Base-by-base conservation (phyloP, 2,888 invertebrate species). In the Ichneumoninae sp. region DNA sequence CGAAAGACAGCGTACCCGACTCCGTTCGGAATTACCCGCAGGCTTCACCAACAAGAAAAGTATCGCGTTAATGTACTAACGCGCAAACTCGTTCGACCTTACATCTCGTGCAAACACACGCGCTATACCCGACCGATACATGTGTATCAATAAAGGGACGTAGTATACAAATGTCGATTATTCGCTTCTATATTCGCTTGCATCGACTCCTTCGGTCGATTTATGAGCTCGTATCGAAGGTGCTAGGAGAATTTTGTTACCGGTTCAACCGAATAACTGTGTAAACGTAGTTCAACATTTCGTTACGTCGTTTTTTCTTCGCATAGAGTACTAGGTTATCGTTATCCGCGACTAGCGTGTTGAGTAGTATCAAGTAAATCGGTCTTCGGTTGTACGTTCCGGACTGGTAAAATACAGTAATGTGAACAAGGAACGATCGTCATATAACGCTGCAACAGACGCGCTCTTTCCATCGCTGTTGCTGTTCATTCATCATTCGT, bases 21-120 rank as follows among this genome's bases (percentile, higher is more conserved):
- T 78, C 52, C 80, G 80, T 71, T 69, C 75, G 57, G 80, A 83
- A 83, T 83, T 71, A 80, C 75, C 83, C 63, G 63, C 63, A 30
- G 75, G 75, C 47, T 57, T 22, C 16, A 73, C 40, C 44, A 73
- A 52, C 76, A 36, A 30, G 19, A 68, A n/a, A 65, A 66, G 57
- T 76, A 76, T 80, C 75, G 76, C 76, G 60, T 76, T 76, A 80
- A 83, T 80, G 80, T 80, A 76, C 71, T 47, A 57, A 83, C 63
- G 40, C 63, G 65, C 74, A 60, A 79, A 68, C 69, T 65, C 66
- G 33, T 79, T 50, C 66, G 80, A 57, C 65, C 76, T 83, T 50
- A 66, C 57, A 47, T 54, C 57, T 44, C 76, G 44, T 60, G 57
- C 22, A 76, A 50, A 60, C 44, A 36, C 47, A 16, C 26, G 22